Evolutionary conservation across 2,888 invertebrate genomes (phyloP), one percentile per base, ranked within the genome.

Genomic region (Alsophila aescularia): DNA sequence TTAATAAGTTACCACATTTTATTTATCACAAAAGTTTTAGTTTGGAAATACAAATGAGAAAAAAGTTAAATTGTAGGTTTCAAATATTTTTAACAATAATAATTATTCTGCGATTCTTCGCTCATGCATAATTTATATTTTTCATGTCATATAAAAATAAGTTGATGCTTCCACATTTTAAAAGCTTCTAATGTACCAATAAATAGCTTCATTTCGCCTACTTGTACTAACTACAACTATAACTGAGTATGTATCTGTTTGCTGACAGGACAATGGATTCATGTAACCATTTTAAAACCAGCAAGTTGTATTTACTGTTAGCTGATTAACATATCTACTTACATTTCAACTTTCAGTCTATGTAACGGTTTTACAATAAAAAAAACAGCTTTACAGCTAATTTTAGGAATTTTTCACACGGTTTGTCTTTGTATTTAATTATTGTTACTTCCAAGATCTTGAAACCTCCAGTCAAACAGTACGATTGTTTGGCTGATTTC

Each of bases 231-330:
- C n/a, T n/a, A n/a, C n/a, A n/a, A n/a, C n/a, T n/a, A n/a, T n/a
- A n/a, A n/a, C n/a, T n/a, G n/a, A n/a, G n/a, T n/a, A n/a, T n/a
- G n/a, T n/a, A n/a, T n/a, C n/a, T n/a, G n/a, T n/a, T n/a, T n/a
- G 41, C 43, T 43, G 54, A 62, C 64, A 67, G 57, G 50, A 64
- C 64, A 65, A 65, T 67, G 45, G 53, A 51, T 44, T 41, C 43
- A 56, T 48, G 49, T 37, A 57, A 53, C 60, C 55, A 54, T 67
- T 64, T 55, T 37, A 41, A 58, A 59, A 57, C 52, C 50, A 51
- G 53, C 57, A 37, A 56, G 32, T 16, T 56, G 24, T 21, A 41
- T 58, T 39, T 60, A 64, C 63, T 47, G 62, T 63, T 63, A 60
- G 35, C 55, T 54, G 29, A 63, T 63, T 63, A 60, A 34, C 64